Percentiles rank a stretch among this genome's conserved stretches.
Conservation (phyloP, 1,140 invertebrate species). For the Himalopsyche phryganea region DNA sequence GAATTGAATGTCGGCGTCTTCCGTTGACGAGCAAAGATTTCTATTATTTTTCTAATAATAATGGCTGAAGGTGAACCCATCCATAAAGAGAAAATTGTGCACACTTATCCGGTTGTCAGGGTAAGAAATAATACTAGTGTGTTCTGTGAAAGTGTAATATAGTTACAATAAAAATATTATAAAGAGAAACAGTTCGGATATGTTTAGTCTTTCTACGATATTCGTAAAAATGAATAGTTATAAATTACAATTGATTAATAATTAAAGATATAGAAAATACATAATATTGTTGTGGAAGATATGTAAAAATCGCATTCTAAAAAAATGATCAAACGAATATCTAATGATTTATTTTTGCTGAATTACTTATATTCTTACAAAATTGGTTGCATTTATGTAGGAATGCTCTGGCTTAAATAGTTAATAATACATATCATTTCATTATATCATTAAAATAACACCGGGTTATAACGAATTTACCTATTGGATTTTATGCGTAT, state of each 20-base stretch:
- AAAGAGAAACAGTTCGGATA: not conserved
- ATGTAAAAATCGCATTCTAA: too few species aligned
- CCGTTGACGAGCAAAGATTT: slow-evolving; percentile 33
- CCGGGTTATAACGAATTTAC: too few species aligned
- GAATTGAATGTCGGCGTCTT: slow-evolving; percentile 23
- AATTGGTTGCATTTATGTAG: too few species aligned
- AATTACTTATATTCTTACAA: too few species aligned
- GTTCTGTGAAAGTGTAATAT: not conserved
- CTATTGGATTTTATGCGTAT: too few species aligned
- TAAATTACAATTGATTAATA: not conserved
- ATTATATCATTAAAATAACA: too few species aligned
- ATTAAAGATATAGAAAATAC: not conserved
- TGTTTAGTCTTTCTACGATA: not conserved
- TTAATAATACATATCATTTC: too few species aligned
- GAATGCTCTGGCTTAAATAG: too few species aligned
- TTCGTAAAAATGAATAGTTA: not conserved
- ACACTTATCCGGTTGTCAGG: slow-evolving; percentile 71
- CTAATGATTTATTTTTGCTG: too few species aligned
- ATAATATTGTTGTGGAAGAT: too few species aligned
- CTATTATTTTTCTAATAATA: slow-evolving; percentile 25
- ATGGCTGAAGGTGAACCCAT: slow-evolving; percentile 53
- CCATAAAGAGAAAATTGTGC: slow-evolving; percentile 64
- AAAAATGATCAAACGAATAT: too few species aligned
- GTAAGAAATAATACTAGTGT: slow-evolving; percentile 44
- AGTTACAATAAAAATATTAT: not conserved